A percentile compares a stretch with the other conserved stretches of the same genome.
These are phyloP conservation scores for Poecilia wingei DNA, from an alignment of 2,797 vertebrate species.

Conservation along the genomic window DNA sequence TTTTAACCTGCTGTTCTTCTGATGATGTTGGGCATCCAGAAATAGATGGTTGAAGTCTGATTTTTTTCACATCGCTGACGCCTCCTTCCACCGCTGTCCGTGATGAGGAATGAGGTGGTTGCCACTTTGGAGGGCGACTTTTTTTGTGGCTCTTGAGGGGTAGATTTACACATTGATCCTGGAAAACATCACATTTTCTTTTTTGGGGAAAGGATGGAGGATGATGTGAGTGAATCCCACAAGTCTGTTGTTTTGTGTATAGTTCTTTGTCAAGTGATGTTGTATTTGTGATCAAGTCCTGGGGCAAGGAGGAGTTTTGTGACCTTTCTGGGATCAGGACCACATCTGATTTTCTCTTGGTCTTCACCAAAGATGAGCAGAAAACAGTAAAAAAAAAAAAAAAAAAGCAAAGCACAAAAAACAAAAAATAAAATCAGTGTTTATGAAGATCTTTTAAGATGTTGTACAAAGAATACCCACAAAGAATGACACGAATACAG, in stretches of 20 bases:
- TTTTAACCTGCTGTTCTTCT: not conserved
- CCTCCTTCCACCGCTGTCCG: slow-evolving; percentile 13
- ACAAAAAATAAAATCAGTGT: slow-evolving; percentile 11
- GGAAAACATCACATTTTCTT: slow-evolving; percentile 69
- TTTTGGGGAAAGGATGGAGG: slow-evolving; percentile 56
- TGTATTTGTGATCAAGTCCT: slow-evolving; percentile 7
- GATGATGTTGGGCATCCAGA: slow-evolving; percentile 5
- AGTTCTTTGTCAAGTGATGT: not conserved
- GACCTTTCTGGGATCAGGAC: slow-evolving; percentile 4
- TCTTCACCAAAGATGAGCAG: slow-evolving; percentile 41
- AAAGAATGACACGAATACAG: not conserved
- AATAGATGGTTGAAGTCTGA: not conserved
- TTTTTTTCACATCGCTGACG: slow-evolving; percentile 6
- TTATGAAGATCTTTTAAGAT: slow-evolving; percentile 9
- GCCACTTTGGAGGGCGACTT: slow-evolving; percentile 46
- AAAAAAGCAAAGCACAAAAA: slow-evolving; percentile 14
- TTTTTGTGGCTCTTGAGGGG: slow-evolving; percentile 27
- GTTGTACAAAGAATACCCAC: not conserved
- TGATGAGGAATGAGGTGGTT: slow-evolving; percentile 46
- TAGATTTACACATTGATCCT: slow-evolving; percentile 8
- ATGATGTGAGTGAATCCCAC: not conserved
- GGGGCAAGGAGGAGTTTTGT: slow-evolving; percentile 13
- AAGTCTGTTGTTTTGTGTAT: not conserved
- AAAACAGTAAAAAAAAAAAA: slow-evolving; percentile 2
- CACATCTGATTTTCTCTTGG: slow-evolving; percentile 22